Base-by-base conservation (phyloP, 2,113 vertebrate genomes). In the Sarotherodon lohbergeri region DNA sequence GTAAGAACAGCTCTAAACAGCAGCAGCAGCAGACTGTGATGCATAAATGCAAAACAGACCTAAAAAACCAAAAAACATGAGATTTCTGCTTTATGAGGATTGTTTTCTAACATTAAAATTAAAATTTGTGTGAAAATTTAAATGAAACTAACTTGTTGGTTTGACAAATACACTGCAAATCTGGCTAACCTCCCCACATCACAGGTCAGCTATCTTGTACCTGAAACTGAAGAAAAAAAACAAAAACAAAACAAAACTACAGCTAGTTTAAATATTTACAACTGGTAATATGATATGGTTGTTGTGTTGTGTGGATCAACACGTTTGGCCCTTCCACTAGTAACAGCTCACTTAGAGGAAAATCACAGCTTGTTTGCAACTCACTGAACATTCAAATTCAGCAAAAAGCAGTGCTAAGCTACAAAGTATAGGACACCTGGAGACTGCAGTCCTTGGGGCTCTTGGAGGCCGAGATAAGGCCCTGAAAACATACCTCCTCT, bases 161-260 rank as follows among this genome's bases (percentile, higher is more conserved):
- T 78, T 50, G 43, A 50, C 27, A 32, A 50, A 50, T 78, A 13
- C 46, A 50, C 43, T 78, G 24, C 17, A 32, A 78, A 4, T 78
- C 73, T 1, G 24, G 24, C 9, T 50, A 5, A n/a, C 27, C 46
- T n/a, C 27, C 16, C 27, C 73, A 78, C 6, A 11, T 50, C 16
- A 48, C n/a, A 48, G 2, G 27, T 78, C 43, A n/a, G 73, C 46
- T 52, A 34, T 52, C 17, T 5, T 52, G 10, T 52, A 78, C 6
- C 73, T 78, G 27, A 78, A 32, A 32, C 5, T 50, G 46, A 29
- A 36, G 17, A 2, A 2, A 3, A 14, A 8, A 63, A 27, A 27
- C 3, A 27, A 14, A 57, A 0, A 0, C 0, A 2, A 7, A 68
- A 14, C 36, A 71, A 0, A 68, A 0, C 63, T 13, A 41, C 5